phyloP scores from a whole-genome alignment of 2,888 invertebrate species.

The Xanthostigma xanthostigma region DNA sequence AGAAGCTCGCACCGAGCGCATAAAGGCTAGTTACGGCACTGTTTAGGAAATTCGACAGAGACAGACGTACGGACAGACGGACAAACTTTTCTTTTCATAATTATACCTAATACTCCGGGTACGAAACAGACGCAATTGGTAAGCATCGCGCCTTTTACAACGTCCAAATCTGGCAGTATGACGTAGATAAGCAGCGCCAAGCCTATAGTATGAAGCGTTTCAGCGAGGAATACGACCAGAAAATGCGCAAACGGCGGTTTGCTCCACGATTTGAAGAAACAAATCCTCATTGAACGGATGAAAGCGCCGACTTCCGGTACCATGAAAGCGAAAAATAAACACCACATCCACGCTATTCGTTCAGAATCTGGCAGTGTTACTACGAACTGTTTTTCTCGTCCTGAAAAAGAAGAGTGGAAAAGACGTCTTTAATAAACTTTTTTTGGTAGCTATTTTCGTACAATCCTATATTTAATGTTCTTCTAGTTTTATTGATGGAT shows the following conservation, averaged over 20 bases:
- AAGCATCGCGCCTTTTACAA: conserved; percentile 89
- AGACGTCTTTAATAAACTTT: neutral
- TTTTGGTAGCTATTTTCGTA: too few relatives aligned
- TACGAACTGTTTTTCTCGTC: conserved; percentile 73
- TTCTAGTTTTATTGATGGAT: too few relatives aligned
- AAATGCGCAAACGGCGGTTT: conserved; percentile 51
- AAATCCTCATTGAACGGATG: conserved; percentile 72
- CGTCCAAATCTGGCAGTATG: conserved; percentile 82
- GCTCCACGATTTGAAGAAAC: conserved; percentile 79
- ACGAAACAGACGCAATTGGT: conserved; percentile 90
- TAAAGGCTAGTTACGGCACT: too few relatives aligned
- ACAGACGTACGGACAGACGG: too few relatives aligned
- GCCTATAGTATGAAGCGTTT: conserved; percentile 79
- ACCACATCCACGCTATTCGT: conserved; percentile 88
- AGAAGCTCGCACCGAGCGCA: too few relatives aligned
- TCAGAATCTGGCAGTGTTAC: conserved; percentile 71
- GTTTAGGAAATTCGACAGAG: too few relatives aligned
- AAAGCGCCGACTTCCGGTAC: conserved; percentile 81
- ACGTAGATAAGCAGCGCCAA: conserved; percentile 74
- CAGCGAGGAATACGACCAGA: conserved; percentile 61
- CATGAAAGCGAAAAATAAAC: conserved; percentile 69
- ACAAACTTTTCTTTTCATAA: neutral
- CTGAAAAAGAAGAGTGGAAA: conserved; percentile 32
- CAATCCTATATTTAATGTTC: too few relatives aligned
- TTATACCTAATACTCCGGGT: conserved; percentile 54